Percentiles rank a stretch among this genome's conserved stretches.
These are phyloP conservation scores for Peromyscus attwateri DNA, from an alignment of 2,797 vertebrate genomes.

Conservation along the genomic window DNA sequence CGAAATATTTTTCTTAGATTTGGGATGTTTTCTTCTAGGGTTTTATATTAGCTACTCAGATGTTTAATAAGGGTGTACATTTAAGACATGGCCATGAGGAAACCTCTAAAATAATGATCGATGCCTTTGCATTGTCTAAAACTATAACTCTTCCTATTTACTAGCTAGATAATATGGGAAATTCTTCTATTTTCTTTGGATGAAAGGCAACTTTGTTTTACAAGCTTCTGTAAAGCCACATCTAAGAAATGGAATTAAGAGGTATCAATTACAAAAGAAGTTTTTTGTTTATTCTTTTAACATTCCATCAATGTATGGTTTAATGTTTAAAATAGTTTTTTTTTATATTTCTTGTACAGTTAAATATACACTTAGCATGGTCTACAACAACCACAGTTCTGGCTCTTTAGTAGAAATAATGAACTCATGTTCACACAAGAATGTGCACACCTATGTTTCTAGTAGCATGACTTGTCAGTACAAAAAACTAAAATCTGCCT, in stretches of 20 bases:
- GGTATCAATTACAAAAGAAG: neutral
- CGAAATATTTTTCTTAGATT: neutral
- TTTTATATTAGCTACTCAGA: neutral
- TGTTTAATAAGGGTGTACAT: neutral
- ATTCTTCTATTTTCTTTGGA: conserved; percentile 37
- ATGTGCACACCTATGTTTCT: neutral
- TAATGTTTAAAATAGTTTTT: conserved; percentile 53
- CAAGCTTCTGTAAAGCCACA: conserved; percentile 22
- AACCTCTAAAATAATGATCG: neutral
- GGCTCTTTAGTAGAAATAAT: neutral
- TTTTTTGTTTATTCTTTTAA: neutral
- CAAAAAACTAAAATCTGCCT: neutral
- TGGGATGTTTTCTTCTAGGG: neutral
- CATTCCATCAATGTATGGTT: conserved; percentile 11
- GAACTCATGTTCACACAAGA: conserved; percentile 16
- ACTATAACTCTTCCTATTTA: conserved; percentile 39
- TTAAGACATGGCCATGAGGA: conserved; percentile 5
- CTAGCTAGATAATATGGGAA: neutral
- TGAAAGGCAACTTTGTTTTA: conserved; percentile 38
- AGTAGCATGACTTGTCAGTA: conserved; percentile 39
- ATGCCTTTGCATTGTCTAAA: neutral
- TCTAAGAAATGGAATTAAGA: conserved; percentile 56
- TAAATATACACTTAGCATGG: neutral
- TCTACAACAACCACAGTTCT: neutral
- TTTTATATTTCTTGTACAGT: neutral